These are phyloP conservation scores for Corythaeola cristata DNA, from an alignment of 2,113 vertebrate genomes.

Conservation along the genomic window DNA sequence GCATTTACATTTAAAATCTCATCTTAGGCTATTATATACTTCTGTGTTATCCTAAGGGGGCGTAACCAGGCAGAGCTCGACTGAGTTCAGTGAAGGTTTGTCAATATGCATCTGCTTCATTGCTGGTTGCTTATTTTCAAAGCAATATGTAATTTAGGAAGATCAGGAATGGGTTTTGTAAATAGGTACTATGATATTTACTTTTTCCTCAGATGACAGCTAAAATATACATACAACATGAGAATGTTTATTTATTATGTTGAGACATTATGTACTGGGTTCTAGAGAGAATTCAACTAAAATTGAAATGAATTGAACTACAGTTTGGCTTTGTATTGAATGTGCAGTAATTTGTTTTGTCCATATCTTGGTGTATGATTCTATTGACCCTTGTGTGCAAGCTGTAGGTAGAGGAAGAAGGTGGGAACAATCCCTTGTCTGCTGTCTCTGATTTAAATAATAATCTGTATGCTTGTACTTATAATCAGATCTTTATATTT, in stretches of 20 bases:
- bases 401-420: background rate
- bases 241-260: conserved; percentile 32
- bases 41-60: background rate
- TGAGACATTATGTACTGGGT: background rate
- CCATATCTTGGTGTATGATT: background rate
- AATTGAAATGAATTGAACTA: background rate
- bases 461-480: background rate
- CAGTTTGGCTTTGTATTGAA: background rate
- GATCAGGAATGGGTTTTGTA: background rate
- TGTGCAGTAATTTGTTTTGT: background rate
- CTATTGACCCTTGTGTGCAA: background rate
- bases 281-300: conserved; percentile 5
- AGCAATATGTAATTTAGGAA: background rate
- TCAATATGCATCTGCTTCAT: background rate
- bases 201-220: conserved; percentile 2
- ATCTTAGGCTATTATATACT: background rate
- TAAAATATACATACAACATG: conserved; percentile 2
- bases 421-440: background rate
- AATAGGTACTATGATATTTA: background rate
- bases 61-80: background rate
- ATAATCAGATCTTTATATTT: background rate
- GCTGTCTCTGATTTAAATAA: background rate
- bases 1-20: conserved; percentile 38
- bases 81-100: background rate
- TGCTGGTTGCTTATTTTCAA: background rate